Percentiles rank a stretch among this genome's conserved stretches.
These are phyloP conservation scores for Noctua comes DNA, from an alignment of 2,888 invertebrate species.

Conservation along the genomic window DNA sequence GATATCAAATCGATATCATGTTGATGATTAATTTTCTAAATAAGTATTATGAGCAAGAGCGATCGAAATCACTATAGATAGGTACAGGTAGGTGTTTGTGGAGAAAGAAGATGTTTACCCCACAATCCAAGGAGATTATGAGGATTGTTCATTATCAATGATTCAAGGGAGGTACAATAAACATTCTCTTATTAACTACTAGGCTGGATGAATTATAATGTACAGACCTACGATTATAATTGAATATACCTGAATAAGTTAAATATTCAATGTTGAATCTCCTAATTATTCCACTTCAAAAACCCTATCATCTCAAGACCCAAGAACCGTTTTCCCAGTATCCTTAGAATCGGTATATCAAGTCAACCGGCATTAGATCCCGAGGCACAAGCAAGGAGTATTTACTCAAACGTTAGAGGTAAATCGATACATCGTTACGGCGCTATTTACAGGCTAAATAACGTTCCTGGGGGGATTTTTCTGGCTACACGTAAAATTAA, in stretches of 20 bases:
- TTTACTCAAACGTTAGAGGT: constrained; percentile 24
- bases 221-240: background rate
- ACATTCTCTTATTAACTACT: background rate
- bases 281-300: background rate
- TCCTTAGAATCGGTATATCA: background rate
- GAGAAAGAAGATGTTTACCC: background rate
- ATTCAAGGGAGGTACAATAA: background rate
- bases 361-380: background rate
- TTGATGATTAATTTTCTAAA: background rate
- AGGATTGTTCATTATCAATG: background rate
- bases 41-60: background rate
- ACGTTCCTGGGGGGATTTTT: constrained; percentile 43
- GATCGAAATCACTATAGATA: background rate
- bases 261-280: background rate
- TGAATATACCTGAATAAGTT: background rate
- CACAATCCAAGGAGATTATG: background rate
- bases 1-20: background rate
- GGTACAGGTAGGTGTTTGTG: background rate
- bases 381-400: constrained; percentile 8
- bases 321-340: no score
- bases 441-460: constrained; percentile 50
- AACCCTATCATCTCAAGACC: background rate
- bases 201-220: background rate
- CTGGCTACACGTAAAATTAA: constrained; percentile 54
- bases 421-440: constrained; percentile 47